Evolutionary conservation across 2,113 vertebrate species (phyloP), one percentile per base, ranked within the genome.

Genomic region (Regulus satrapa): DNA sequence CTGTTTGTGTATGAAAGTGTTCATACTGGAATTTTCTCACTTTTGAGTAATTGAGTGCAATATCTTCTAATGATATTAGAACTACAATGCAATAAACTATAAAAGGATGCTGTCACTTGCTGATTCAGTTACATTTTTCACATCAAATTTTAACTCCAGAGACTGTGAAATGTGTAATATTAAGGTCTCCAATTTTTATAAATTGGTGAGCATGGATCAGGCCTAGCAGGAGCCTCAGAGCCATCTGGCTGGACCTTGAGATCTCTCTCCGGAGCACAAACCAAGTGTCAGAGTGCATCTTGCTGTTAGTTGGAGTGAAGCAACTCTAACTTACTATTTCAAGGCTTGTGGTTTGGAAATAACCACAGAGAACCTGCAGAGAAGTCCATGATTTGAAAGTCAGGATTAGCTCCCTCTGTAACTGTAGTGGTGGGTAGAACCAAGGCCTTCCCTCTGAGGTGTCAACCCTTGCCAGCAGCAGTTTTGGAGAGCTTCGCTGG

Each of bases 31-130:
- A 56, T 87, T 51, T 79, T 88, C n/a, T 93, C 54, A 54, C 40
- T 84, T 92, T 95, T 73, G 62, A 80, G 61, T 95, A 94, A 91
- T 52, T 92, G 91, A 94, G 45, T 82, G 31, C 45, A 88, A 51
- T 85, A 92, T 84, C 87, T 75, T 61, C 63, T 79, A 88, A 76
- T 74, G 40, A 8, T 63, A 49, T 55, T 88, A 91, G 76, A 89
- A 52, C 15, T 46, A 73, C 32, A 71, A 34, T 81, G 59, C 69
- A 91, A 92, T 89, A 87, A 94, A 78, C 63, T 51, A 77, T 11
- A 84, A 71, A 69, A 69, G 43, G 43, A 75, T 78, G 32, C 34
- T 89, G 48, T 78, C 52, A 63, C 43, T 55, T 23, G 73, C 34
- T 74, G 64, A 77, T 58, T 89, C 64, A 62, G 29, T 89, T 81